Conservation (phyloP, 2,888 invertebrate species). For the Chrysolina americana region DNA sequence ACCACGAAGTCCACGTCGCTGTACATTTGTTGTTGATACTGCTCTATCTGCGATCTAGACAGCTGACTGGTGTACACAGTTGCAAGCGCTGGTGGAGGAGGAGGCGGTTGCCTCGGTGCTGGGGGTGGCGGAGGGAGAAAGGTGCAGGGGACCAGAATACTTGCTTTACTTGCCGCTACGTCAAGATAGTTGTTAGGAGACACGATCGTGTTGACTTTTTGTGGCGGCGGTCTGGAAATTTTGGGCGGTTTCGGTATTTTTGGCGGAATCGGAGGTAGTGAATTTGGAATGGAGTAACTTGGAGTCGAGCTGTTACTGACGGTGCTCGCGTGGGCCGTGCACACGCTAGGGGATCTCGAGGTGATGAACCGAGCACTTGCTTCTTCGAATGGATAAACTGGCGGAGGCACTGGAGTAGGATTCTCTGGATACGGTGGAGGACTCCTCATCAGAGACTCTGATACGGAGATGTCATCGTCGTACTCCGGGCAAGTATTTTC, state of each 20-base stretch:
- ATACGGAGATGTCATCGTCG: constrained; percentile 59
- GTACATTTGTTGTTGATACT: constrained; percentile 90
- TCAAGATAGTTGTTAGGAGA: constrained; percentile 77
- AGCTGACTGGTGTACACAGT: constrained; percentile 81
- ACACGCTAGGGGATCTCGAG: constrained; percentile 82
- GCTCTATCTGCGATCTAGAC: constrained; percentile 84
- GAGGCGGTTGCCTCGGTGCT: constrained; percentile 72
- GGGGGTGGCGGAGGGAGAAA: constrained; percentile 77
- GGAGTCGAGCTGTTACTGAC: constrained; percentile 77
- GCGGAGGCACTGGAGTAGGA: constrained; percentile 72
- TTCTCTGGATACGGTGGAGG: constrained; percentile 79
- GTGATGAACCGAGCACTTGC: constrained; percentile 84
- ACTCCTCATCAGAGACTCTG: constrained; percentile 70
- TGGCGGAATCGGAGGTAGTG: constrained; percentile 67
- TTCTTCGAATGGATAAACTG: constrained; percentile 78
- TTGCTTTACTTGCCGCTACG: constrained; percentile 73
- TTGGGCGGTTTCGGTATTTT: constrained; percentile 72
- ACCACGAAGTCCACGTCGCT: constrained; percentile 94
- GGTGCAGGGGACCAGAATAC: constrained; percentile 70
- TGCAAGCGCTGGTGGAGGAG: constrained; percentile 79
- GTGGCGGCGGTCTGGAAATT: constrained; percentile 70
- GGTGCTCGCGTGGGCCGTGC: constrained; percentile 83
- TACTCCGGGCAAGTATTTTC: constrained; percentile 56
- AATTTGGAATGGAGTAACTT: constrained; percentile 72
- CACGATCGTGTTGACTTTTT: constrained; percentile 69